Evolutionary conservation across 1,140 invertebrate genomes (phyloP).

Genomic region (Rhyzopertha dominica): DNA sequence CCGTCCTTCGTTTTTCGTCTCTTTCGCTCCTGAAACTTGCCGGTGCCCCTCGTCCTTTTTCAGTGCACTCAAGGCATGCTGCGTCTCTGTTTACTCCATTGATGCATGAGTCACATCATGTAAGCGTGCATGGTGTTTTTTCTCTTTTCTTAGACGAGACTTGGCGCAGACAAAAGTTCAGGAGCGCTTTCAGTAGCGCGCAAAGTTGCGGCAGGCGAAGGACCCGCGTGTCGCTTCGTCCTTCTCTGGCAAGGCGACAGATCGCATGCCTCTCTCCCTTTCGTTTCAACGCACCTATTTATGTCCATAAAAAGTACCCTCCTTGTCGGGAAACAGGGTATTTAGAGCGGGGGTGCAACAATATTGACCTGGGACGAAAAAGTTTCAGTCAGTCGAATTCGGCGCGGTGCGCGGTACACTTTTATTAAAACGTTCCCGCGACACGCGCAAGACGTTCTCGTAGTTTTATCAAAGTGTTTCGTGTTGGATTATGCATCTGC

Average conservation of each 20-base stretch:
- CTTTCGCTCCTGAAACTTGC: slow-evolving; percentile 4
- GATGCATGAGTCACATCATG: too few relatives aligned
- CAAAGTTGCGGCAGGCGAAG: slow-evolving; percentile 25
- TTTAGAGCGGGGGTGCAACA: slow-evolving; percentile 30
- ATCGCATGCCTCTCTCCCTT: slow-evolving; percentile 38
- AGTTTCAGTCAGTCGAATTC: slow-evolving; percentile 24
- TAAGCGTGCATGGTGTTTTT: too few relatives aligned
- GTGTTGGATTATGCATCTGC: slow-evolving; percentile 52
- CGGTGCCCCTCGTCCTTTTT: too few relatives aligned
- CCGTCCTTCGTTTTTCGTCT: slow-evolving; percentile 13
- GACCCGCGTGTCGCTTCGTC: slow-evolving; percentile 21
- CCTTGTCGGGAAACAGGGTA: slow-evolving; percentile 35
- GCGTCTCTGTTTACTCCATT: too few relatives aligned
- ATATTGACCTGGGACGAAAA: slow-evolving; percentile 39
- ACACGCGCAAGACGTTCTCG: too few relatives aligned
- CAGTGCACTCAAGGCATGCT: too few relatives aligned
- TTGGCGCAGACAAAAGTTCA: slow-evolving; percentile 1
- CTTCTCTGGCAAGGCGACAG: slow-evolving; percentile 40
- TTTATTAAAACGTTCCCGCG: too few relatives aligned
- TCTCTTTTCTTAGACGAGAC: too few relatives aligned
- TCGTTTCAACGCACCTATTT: slow-evolving; percentile 37
- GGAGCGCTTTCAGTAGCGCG: too few relatives aligned
- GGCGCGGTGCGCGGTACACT: too few relatives aligned
- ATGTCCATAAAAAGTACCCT: slow-evolving; percentile 46
- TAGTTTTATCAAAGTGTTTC: neutral